Evolutionary conservation across 2,888 invertebrate species (phyloP).

Genomic region (Drosophila nr. perissopoda): DNA sequence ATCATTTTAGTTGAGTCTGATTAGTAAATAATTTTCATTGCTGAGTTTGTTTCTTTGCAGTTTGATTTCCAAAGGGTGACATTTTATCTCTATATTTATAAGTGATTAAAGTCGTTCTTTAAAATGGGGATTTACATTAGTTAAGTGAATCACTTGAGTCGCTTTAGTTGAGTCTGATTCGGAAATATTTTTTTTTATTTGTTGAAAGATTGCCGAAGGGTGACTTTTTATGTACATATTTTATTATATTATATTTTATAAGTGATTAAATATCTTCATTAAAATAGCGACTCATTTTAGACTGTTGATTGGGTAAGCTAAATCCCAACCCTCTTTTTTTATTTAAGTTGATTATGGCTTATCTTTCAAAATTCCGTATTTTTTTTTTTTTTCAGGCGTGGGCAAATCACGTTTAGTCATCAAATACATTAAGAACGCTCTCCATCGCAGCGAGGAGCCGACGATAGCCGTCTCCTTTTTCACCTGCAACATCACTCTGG

Average conservation of each 20-base stretch:
- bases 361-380: not conserved
- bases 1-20: not conserved
- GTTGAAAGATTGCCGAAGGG: not conserved
- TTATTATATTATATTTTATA: not conserved
- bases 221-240: not conserved
- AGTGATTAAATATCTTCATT: not conserved
- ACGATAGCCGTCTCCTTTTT: conserved; percentile 97
- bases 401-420: conserved; percentile 95
- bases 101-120: not conserved
- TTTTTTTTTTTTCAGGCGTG: conserved; percentile 88
- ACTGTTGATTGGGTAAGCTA: not conserved
- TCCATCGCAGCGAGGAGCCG: conserved; percentile 90
- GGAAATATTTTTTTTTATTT: not conserved
- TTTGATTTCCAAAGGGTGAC: no score
- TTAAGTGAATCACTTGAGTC: not conserved
- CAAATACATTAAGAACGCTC: conserved; percentile 92
- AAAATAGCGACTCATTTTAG: not conserved
- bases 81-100: not conserved
- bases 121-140: not conserved
- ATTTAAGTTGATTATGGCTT: not conserved
- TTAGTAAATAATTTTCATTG: not conserved
- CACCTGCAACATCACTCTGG: conserved; percentile 92
- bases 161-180: not conserved
- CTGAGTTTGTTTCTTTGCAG: not conserved
- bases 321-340: not conserved